Evolutionary conservation across 2,888 invertebrate genomes (phyloP).

Genomic region (Bembecia ichneumoniformis): DNA sequence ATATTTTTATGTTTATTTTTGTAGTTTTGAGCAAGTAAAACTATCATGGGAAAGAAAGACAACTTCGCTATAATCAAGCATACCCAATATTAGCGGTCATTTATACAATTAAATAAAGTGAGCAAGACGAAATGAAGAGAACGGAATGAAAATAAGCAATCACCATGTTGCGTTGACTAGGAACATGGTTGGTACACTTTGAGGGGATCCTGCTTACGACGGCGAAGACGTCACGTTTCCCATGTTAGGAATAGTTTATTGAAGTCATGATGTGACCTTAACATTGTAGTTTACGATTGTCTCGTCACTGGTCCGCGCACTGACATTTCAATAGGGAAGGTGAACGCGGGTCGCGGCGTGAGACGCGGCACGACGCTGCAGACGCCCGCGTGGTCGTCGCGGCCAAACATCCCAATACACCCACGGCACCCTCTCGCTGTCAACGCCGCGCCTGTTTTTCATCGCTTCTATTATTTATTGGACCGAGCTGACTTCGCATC

Average conservation of each 20-base stretch:
- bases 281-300: slow-evolving; percentile 71
- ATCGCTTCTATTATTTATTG: slow-evolving; percentile 10
- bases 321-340: slow-evolving; percentile 71
- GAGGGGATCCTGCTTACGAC: slow-evolving; percentile 44
- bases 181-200: slow-evolving; percentile 62
- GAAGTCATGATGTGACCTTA: slow-evolving; percentile 71
- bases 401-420: slow-evolving; percentile 12
- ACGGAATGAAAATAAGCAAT: slow-evolving; percentile 10
- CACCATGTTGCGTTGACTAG: slow-evolving; percentile 36
- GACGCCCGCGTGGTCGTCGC: slow-evolving; percentile 9
- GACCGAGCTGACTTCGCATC: slow-evolving; percentile 6
- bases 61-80: too few relatives aligned
- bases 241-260: slow-evolving; percentile 67
- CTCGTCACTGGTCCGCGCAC: slow-evolving; percentile 63
- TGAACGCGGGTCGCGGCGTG: slow-evolving; percentile 63
- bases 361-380: slow-evolving; percentile 47
- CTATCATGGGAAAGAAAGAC: too few relatives aligned
- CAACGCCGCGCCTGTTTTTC: slow-evolving; percentile 26
- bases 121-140: background rate
- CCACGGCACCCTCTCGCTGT: slow-evolving; percentile 8
- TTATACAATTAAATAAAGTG: background rate
- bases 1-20: too few relatives aligned
- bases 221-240: slow-evolving; percentile 63
- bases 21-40: too few relatives aligned
- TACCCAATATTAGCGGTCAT: too few relatives aligned